Percentiles rank a stretch among this genome's conserved stretches.
Conservation (phyloP, 2,797 vertebrate genomes). For the Scarus forsteni region DNA sequence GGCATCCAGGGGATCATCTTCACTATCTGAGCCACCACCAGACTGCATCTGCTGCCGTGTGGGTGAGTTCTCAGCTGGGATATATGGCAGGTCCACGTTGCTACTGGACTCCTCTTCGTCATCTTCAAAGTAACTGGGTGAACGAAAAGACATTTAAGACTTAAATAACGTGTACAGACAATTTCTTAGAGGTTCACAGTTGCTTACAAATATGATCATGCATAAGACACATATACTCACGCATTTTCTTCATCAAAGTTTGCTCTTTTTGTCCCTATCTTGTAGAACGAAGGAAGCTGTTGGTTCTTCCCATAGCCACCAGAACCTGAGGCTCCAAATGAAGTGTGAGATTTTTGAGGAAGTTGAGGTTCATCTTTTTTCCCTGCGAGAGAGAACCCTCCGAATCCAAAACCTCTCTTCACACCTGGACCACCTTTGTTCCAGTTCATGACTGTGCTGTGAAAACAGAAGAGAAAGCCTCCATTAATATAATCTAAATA, state of each 20-base stretch:
- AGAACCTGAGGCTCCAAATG: constrained; percentile 87
- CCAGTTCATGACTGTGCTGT: constrained; percentile 92
- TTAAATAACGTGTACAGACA: neutral
- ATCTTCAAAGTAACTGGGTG: constrained; percentile 95
- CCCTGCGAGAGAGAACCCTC: constrained; percentile 91
- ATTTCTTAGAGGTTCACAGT: neutral
- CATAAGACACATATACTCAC: constrained; percentile 82
- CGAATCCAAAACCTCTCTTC: constrained; percentile 98
- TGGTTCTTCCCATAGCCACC: constrained; percentile 89
- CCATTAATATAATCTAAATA: neutral
- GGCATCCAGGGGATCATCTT: constrained; percentile 97
- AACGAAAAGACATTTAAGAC: constrained; percentile 5
- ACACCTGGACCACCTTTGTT: constrained; percentile 95
- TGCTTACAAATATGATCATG: too few relatives aligned
- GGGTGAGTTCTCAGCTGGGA: constrained; percentile 98
- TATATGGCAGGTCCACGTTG: constrained; percentile 93
- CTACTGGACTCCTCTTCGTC: constrained; percentile 96
- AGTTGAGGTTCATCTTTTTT: constrained; percentile 94
- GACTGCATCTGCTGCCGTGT: constrained; percentile 94
- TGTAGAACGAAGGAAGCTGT: constrained; percentile 97
- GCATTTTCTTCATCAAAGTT: constrained; percentile 99
- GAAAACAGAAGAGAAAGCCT: neutral
- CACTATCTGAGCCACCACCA: constrained; percentile 93
- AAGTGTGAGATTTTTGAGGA: constrained; percentile 87
- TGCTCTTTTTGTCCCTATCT: constrained; percentile 96